A percentile compares a stretch with the other conserved stretches of the same genome.
Evolutionary conservation across 2,113 vertebrate genomes (phyloP).

Genomic region (Entosphenus tridentatus): DNA sequence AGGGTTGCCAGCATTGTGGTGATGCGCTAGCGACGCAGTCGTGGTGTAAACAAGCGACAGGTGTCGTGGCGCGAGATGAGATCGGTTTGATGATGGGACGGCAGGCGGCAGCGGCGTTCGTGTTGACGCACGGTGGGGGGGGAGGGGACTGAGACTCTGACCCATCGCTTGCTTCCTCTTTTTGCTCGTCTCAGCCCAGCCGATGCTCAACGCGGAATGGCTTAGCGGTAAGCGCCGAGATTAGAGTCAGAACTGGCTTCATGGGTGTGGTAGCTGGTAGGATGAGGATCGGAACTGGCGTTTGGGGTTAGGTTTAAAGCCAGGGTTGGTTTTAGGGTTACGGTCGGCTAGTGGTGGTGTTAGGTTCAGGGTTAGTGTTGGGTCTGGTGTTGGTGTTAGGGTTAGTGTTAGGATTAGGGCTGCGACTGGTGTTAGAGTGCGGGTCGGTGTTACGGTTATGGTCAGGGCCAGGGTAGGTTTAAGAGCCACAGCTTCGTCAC

Average conservation of each 20-base stretch:
- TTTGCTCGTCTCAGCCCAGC: not conserved
- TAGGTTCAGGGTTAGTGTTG: not conserved
- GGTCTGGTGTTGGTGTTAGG: not conserved
- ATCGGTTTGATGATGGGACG: no score
- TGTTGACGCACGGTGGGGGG: not conserved
- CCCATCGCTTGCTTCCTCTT: not conserved
- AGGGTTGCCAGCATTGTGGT: no score
- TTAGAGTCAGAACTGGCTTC: not conserved
- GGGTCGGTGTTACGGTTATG: not conserved
- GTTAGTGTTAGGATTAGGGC: not conserved
- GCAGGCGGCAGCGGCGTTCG: not conserved
- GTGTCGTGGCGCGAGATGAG: no score
- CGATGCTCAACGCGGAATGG: not conserved
- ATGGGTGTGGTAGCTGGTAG: not conserved
- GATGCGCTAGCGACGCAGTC: no score
- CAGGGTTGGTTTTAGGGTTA: not conserved
- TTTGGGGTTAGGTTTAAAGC: not conserved
- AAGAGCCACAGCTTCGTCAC: not conserved
- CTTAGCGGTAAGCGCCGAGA: not conserved
- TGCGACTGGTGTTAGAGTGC: slow-evolving; percentile 11
- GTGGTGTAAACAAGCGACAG: no score
- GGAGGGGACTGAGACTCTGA: not conserved
- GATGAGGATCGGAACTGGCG: slow-evolving; percentile 1
- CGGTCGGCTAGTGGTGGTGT: not conserved
- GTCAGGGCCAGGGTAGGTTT: not conserved